Conservation (phyloP, 2,797 vertebrate genomes). For the Emys orbicularis region DNA sequence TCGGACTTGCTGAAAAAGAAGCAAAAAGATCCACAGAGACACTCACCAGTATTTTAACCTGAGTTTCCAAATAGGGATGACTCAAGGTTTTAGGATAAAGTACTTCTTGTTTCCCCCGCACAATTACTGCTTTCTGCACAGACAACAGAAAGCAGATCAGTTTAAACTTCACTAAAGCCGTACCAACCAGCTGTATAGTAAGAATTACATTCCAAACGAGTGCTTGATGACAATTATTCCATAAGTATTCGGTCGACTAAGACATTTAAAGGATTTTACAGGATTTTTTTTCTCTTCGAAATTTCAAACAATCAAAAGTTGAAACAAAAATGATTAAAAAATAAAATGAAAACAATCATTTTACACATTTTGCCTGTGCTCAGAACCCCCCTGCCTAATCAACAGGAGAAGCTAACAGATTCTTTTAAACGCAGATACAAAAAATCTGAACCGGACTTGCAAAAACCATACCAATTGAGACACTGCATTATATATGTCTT, state of each 20-base stretch:
- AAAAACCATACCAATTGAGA: rapidly evolving
- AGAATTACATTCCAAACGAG: not conserved
- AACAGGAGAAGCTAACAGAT: not conserved
- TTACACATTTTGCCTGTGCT: not conserved
- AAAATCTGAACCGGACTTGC: not conserved
- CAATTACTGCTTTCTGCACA: rapidly evolving
- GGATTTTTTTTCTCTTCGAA: not conserved
- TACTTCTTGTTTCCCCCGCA: rapidly evolving
- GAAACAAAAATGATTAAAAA: not conserved
- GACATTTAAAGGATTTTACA: not conserved
- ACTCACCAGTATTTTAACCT: not conserved
- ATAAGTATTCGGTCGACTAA: not conserved
- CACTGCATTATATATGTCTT: not conserved
- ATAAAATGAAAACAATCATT: not conserved
- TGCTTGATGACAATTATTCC: not conserved
- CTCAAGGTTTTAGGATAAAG: not conserved
- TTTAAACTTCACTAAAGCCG: not conserved
- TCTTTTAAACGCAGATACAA: not conserved
- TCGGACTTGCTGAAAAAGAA: not conserved
- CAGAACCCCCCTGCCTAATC: not conserved
- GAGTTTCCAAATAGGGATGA: not conserved
- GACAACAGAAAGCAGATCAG: rapidly evolving
- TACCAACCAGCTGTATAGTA: not conserved
- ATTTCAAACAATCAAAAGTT: not conserved
- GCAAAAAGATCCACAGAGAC: not conserved